Conservation (phyloP, 2,797 vertebrate species). For the Acomys russatus region DNA sequence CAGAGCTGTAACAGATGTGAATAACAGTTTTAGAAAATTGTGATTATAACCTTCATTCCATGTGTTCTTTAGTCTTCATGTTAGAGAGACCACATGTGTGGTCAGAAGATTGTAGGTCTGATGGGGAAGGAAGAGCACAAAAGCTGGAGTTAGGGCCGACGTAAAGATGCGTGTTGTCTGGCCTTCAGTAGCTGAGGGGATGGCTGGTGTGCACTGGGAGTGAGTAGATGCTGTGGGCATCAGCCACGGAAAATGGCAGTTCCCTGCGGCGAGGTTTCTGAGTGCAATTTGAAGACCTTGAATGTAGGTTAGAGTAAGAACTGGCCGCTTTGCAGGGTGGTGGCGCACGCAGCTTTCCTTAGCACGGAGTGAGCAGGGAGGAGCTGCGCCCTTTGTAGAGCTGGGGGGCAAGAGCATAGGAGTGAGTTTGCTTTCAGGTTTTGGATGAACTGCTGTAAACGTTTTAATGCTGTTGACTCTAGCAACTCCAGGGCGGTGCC, state of each 20-base stretch:
- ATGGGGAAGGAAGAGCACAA: not conserved
- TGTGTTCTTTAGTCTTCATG: conserved; percentile 1
- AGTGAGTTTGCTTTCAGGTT: conserved; percentile 72
- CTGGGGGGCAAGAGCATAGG: conserved; percentile 16
- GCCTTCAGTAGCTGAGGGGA: not conserved
- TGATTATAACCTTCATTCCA: conserved; percentile 27
- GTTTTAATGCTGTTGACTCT: not conserved
- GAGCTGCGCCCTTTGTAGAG: not conserved
- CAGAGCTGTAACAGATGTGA: conserved; percentile 9
- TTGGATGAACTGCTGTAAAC: conserved; percentile 47
- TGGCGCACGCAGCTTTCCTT: conserved; percentile 29
- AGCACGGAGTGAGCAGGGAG: not conserved
- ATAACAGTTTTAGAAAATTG: not conserved
- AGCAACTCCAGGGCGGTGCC: not conserved
- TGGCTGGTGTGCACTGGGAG: not conserved
- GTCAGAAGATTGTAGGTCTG: conserved; percentile 25
- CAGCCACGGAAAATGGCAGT: conserved; percentile 20
- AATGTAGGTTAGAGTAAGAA: conserved; percentile 34
- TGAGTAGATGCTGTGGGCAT: not conserved
- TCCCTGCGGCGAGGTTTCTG: not conserved
- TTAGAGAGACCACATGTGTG: not conserved
- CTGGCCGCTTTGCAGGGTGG: not conserved
- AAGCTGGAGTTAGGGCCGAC: not conserved
- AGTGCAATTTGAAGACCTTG: conserved; percentile 62
- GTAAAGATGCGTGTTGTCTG: not conserved